These are phyloP conservation scores for Scomber japonicus DNA, from an alignment of 2,113 vertebrate genomes.

Conservation along the genomic window DNA sequence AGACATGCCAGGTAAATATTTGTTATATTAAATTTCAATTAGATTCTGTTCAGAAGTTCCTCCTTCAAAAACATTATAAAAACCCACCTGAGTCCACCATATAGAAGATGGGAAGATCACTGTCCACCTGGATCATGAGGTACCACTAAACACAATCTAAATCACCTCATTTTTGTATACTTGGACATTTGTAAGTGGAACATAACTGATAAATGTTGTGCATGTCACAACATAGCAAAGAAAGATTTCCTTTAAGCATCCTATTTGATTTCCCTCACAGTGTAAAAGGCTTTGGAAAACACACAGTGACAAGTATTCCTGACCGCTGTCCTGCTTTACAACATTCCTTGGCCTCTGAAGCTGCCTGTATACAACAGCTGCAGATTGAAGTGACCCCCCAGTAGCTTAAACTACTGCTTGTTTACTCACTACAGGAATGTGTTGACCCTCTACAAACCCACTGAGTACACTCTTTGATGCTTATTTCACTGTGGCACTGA, in stretches of 20 bases:
- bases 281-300: background rate
- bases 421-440: conserved; percentile 62
- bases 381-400: conserved; percentile 16
- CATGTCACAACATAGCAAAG: background rate
- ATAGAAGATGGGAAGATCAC: no score
- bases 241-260: background rate
- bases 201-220: background rate
- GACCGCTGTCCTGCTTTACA: conserved; percentile 49
- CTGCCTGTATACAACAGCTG: conserved; percentile 66
- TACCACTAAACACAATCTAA: no score
- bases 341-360: conserved; percentile 56
- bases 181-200: background rate
- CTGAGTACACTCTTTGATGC: background rate
- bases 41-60: no score
- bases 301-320: conserved; percentile 15
- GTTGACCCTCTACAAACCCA: conserved; percentile 38
- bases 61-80: no score
- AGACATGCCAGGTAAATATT: background rate
- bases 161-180: background rate
- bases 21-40: no score
- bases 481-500: conserved; percentile 1
- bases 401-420: conserved; percentile 46
- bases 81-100: no score
- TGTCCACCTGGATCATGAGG: no score
- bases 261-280: background rate